These are phyloP conservation scores for Epinotia nisella DNA, from an alignment of 2,888 invertebrate species.

Conservation along the genomic window DNA sequence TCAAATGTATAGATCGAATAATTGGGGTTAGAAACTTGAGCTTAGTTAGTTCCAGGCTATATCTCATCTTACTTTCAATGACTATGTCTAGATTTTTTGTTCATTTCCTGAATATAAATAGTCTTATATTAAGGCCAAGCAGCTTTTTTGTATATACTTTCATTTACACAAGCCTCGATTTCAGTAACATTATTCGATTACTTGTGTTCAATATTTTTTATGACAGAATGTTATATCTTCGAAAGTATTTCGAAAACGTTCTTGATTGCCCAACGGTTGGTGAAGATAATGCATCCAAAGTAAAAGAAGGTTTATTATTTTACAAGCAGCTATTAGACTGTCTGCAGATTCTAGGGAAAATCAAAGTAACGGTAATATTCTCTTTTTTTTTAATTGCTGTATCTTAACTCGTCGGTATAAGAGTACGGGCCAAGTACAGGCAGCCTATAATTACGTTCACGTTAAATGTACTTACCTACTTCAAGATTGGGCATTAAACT, in stretches of 20 bases:
- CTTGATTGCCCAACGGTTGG: background rate
- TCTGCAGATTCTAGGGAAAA: background rate
- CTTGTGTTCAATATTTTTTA: slow-evolving; percentile 21
- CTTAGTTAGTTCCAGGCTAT: background rate
- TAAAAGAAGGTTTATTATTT: background rate
- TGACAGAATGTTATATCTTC: background rate
- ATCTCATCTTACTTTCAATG: background rate
- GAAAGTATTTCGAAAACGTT: slow-evolving; percentile 2
- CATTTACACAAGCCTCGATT: background rate
- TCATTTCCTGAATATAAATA: too few relatives aligned
- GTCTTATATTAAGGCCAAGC: background rate
- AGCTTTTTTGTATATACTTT: accelerated
- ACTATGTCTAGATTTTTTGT: background rate
- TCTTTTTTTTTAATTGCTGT: too few relatives aligned
- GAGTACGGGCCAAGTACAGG: too few relatives aligned
- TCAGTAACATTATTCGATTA: background rate
- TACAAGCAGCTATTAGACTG: slow-evolving; percentile 14
- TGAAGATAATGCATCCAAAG: background rate
- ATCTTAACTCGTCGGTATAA: too few relatives aligned
- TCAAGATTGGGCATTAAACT: too few relatives aligned
- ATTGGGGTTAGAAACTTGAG: background rate
- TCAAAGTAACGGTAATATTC: slow-evolving; percentile 17
- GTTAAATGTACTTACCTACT: too few relatives aligned
- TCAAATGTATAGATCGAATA: background rate
- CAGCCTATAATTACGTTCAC: too few relatives aligned